Evolutionary conservation across 1,140 invertebrate genomes (phyloP), one percentile per base, ranked within the genome.

Genomic region (Drosophila takahashii): DNA sequence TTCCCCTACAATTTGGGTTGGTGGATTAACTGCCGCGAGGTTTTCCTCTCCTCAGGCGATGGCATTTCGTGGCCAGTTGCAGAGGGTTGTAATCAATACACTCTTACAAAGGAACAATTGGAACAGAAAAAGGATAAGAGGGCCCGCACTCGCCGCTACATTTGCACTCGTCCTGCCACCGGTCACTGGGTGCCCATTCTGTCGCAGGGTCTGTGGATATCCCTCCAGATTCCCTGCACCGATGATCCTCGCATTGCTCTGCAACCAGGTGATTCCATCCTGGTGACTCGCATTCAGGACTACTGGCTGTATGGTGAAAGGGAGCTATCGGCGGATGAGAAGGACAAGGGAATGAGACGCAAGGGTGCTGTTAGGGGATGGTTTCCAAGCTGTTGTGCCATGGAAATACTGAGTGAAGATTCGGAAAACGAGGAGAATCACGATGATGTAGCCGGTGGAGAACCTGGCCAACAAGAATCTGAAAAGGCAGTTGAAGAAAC

Each of bases 1-100:
- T 98, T 96, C 93, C 98, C 98, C 0, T 99, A 99, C 92, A 93
- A 98, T 93, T 93, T 98, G 16, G 97, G 97, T 0, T 94, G 93
- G 92, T 93, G 93, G 1, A 2, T 1, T 0, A 93, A 73, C 94
- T 96, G 93, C 93, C 41, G 27, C 3, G 70, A 81, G 36, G 70
- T 96, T 15, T 93, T 98, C 62, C 90, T 93, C 13, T 94, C 95
- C 1, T 81, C 93, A 13, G 95, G 96, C 16, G 94, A 98, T 94
- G 98, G 98, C 2, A 95, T 98, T 56, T 91, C 92, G 18, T 99
- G 98, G 98, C 95, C 96, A n/a, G 93, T 99, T 7, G 89, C 93
- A 2, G 93, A 95, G 0, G 96, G 94, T 11, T 98, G 97, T 92
- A 93, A 97, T 92, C 95, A 97, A 89, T 99, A 96, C 92, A 96